phyloP scores from a whole-genome alignment of 2,797 vertebrate genomes.

The Sardinella longiceps region DNA sequence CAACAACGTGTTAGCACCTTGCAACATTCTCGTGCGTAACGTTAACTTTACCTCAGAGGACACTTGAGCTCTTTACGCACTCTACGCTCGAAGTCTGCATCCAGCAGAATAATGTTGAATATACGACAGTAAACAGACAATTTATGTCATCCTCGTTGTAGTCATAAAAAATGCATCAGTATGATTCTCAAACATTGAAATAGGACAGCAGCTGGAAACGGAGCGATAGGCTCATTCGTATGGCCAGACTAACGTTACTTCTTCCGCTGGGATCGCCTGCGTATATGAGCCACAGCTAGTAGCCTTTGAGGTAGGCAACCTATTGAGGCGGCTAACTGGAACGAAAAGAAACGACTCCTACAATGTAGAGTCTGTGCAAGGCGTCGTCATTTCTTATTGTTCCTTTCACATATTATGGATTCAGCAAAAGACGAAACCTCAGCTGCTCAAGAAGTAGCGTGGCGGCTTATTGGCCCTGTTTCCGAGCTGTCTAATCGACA shows the following conservation, averaged over 20 bases:
- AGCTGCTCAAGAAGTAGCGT: conserved; percentile 44
- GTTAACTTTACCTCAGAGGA: no score
- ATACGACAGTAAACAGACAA: neutral
- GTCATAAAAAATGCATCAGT: neutral
- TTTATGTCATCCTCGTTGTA: neutral
- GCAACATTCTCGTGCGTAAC: no score
- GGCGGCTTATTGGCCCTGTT: conserved; percentile 70
- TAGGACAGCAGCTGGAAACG: neutral
- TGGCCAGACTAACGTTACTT: neutral
- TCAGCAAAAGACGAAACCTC: conserved; percentile 58
- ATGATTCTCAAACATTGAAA: neutral
- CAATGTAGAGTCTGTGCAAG: neutral
- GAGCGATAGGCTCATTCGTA: neutral
- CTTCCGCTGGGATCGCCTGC: neutral
- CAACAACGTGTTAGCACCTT: neutral
- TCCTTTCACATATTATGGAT: conserved; percentile 61
- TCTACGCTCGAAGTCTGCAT: no score
- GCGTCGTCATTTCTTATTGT: neutral
- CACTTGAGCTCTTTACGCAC: no score
- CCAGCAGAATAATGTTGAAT: neutral
- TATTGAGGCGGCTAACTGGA: no score
- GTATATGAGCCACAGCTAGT: neutral
- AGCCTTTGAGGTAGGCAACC: neutral
- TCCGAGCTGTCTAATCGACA: conserved; percentile 69
- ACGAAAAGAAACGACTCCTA: neutral